Evolutionary conservation across 2,888 invertebrate genomes (phyloP).

Genomic region (Ligdia adustata): DNA sequence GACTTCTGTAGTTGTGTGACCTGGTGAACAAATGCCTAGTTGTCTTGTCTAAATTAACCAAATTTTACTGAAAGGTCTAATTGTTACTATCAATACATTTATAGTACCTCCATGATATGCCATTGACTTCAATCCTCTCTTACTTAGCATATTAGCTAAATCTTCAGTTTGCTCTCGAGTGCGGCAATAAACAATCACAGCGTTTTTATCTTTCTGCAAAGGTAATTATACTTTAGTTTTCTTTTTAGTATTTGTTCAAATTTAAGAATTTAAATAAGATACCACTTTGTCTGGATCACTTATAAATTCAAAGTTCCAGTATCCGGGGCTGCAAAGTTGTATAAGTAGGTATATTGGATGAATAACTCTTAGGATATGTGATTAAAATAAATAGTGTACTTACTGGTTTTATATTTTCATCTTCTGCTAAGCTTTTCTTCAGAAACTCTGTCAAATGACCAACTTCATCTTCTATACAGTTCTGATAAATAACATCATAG

Average conservation of each 20-base stretch:
- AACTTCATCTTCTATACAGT: slow-evolving; percentile 91
- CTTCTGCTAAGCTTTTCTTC: slow-evolving; percentile 85
- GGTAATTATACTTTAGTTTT: neutral
- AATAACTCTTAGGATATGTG: too few species aligned
- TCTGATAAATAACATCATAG: slow-evolving; percentile 97
- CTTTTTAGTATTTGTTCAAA: too few species aligned
- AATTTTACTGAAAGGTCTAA: too few species aligned
- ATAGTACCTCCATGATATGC: slow-evolving; percentile 95
- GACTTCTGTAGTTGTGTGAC: too few species aligned
- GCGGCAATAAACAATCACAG: slow-evolving; percentile 97
- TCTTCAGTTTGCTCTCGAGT: slow-evolving; percentile 96
- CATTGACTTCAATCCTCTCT: slow-evolving; percentile 89
- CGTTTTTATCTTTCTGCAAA: slow-evolving; percentile 82
- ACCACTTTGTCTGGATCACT: too few species aligned
- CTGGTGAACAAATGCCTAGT: too few species aligned
- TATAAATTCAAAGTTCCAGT: too few species aligned
- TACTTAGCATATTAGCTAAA: slow-evolving; percentile 89
- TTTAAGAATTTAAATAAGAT: too few species aligned
- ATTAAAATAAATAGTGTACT: slow-evolving; percentile 50
- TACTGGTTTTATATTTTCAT: slow-evolving; percentile 78
- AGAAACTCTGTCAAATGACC: slow-evolving; percentile 91
- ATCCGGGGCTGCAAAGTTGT: too few species aligned
- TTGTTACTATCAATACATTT: too few species aligned
- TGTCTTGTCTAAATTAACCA: too few species aligned
- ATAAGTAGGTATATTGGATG: too few species aligned